Conservation (phyloP, 2,797 vertebrate species). For the Caiman crocodilus region DNA sequence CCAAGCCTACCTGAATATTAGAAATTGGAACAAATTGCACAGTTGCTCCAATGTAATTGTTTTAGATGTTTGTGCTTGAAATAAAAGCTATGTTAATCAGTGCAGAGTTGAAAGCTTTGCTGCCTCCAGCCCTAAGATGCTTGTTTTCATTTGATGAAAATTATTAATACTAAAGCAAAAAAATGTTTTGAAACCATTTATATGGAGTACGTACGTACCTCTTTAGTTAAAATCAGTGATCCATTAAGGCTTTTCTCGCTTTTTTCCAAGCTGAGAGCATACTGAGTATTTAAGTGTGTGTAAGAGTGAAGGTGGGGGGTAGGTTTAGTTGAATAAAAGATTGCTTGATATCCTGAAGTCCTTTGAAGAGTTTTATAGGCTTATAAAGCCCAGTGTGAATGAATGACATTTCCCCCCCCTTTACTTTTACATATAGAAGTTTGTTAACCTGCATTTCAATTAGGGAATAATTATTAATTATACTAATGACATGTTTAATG, state of each 20-base stretch:
- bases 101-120: conserved; percentile 65
- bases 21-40: conserved; percentile 59
- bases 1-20: conserved; percentile 46
- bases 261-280: conserved; percentile 84
- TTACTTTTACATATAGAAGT: conserved; percentile 81
- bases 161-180: conserved; percentile 84
- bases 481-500: conserved; percentile 80
- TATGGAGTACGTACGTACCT: conserved; percentile 78
- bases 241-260: conserved; percentile 83
- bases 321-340: conserved; percentile 87
- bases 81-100: conserved; percentile 82
- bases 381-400: conserved; percentile 84
- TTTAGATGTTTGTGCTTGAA: conserved; percentile 78
- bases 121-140: conserved; percentile 62
- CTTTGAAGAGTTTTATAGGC: conserved; percentile 90
- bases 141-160: conserved; percentile 81
- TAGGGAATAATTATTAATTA: conserved; percentile 86
- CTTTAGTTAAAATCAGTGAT: conserved; percentile 86
- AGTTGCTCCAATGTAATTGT: conserved; percentile 76
- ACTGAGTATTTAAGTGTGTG: conserved; percentile 86
- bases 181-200: conserved; percentile 82
- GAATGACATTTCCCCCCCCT: conserved; percentile 77
- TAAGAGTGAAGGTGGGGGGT: conserved; percentile 84
- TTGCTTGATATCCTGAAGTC: conserved; percentile 86
- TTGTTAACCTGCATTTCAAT: conserved; percentile 84